Conservation (phyloP, 2,888 invertebrate genomes). For the Xestia ashworthii region DNA sequence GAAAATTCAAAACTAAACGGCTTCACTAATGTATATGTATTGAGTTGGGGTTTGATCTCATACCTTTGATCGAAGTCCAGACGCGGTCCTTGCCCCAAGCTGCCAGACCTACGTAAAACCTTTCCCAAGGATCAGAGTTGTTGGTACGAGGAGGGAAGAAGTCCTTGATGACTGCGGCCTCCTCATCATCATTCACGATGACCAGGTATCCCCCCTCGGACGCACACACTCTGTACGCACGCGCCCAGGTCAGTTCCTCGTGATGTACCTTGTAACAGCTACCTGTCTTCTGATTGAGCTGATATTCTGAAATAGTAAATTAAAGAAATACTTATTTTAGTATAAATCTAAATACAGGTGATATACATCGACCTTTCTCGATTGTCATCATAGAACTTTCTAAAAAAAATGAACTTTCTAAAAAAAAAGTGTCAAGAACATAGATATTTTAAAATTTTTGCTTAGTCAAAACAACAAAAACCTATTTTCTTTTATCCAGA, state of each 20-base stretch:
- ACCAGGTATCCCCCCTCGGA: conserved; percentile 45
- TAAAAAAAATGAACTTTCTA: no score
- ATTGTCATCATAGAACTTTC: no score
- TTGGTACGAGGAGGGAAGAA: conserved; percentile 24
- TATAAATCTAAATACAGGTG: background rate
- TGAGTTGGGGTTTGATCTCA: background rate
- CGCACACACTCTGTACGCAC: conserved; percentile 33
- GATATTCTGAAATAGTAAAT: conserved; percentile 34
- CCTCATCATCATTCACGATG: conserved; percentile 35
- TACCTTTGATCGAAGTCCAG: conserved; percentile 31
- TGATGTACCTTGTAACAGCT: conserved; percentile 48
- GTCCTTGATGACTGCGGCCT: conserved; percentile 23
- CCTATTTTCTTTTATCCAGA: background rate
- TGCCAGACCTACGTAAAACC: conserved; percentile 24
- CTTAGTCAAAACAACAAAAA: background rate
- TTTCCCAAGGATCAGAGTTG: background rate
- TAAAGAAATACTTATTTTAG: background rate
- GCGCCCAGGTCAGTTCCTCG: conserved; percentile 6
- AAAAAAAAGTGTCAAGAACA: no score
- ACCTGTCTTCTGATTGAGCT: conserved; percentile 34
- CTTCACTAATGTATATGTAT: background rate
- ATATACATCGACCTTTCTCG: no score
- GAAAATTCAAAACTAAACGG: background rate
- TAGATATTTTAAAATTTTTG: background rate
- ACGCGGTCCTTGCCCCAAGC: conserved; percentile 29